These are phyloP conservation scores for Corvus cornix DNA, from an alignment of 2,113 vertebrate species.

Conservation along the genomic window DNA sequence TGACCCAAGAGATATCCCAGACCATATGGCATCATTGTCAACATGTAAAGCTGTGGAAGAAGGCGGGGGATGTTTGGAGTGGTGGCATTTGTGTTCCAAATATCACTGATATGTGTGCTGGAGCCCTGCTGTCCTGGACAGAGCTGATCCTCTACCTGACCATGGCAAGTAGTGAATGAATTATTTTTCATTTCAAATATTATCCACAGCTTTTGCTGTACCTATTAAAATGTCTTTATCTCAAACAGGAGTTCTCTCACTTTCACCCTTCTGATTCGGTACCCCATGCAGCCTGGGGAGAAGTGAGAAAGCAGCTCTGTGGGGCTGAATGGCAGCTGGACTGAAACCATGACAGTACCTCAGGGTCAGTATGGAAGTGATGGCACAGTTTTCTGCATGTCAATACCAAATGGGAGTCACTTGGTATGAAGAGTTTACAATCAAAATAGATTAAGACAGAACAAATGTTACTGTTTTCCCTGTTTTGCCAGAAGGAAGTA, in stretches of 20 bases:
- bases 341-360: not conserved
- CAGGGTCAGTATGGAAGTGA: not conserved
- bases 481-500: not conserved
- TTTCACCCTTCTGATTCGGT: not conserved
- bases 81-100: not conserved
- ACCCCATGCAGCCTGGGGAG: fast-evolving
- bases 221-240: not conserved
- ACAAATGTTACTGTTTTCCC: not conserved
- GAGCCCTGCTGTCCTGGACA: not conserved
- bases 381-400: not conserved
- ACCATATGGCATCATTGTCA: not conserved
- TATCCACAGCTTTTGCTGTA: not conserved
- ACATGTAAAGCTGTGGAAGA: not conserved
- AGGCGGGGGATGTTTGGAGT: not conserved
- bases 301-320: fast-evolving
- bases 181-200: not conserved
- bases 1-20: not conserved
- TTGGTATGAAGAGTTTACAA: not conserved
- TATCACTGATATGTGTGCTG: fast-evolving
- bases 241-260: not conserved
- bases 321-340: not conserved
- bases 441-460: not conserved
- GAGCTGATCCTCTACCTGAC: not conserved
- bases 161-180: not conserved
- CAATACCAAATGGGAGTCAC: not conserved